Conservation (phyloP, 2,888 invertebrate species). For the Folsomia candida region DNA sequence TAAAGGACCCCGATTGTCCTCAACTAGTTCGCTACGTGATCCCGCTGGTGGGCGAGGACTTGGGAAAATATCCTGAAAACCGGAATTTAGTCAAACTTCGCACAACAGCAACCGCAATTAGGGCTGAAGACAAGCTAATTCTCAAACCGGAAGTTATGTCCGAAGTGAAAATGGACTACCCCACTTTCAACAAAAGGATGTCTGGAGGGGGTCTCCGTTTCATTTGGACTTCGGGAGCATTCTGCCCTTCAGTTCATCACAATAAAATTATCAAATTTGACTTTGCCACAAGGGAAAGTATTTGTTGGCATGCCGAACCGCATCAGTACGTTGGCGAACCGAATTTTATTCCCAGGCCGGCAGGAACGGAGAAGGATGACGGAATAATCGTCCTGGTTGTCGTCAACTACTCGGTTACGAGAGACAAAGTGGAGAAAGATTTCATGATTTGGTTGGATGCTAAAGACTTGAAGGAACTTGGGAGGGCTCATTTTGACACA, state of each 20-base stretch:
- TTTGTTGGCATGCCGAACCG: not conserved
- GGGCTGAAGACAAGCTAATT: not conserved
- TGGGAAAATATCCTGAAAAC: not conserved
- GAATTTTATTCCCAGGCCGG: constrained; percentile 11
- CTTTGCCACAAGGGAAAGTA: not conserved
- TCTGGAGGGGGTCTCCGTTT: not conserved
- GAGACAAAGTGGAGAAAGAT: too few species aligned
- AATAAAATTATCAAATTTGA: not conserved
- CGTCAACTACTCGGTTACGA: too few species aligned
- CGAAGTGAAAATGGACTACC: not conserved
- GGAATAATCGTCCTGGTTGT: constrained; percentile 17
- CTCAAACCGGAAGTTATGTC: not conserved
- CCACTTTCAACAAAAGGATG: not conserved
- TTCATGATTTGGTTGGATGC: too few species aligned
- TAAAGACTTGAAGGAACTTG: too few species aligned
- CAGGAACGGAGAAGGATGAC: constrained; percentile 30
- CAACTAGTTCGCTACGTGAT: not conserved
- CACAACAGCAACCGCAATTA: not conserved
- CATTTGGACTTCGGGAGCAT: not conserved
- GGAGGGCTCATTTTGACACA: too few species aligned
- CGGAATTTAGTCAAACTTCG: not conserved
- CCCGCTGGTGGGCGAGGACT: not conserved
- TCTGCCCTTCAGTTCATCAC: not conserved
- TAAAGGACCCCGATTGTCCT: not conserved
- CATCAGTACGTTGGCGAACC: constrained; percentile 21